These are phyloP conservation scores for Amblyjoppa proteus DNA, from an alignment of 2,888 invertebrate genomes.

Conservation along the genomic window DNA sequence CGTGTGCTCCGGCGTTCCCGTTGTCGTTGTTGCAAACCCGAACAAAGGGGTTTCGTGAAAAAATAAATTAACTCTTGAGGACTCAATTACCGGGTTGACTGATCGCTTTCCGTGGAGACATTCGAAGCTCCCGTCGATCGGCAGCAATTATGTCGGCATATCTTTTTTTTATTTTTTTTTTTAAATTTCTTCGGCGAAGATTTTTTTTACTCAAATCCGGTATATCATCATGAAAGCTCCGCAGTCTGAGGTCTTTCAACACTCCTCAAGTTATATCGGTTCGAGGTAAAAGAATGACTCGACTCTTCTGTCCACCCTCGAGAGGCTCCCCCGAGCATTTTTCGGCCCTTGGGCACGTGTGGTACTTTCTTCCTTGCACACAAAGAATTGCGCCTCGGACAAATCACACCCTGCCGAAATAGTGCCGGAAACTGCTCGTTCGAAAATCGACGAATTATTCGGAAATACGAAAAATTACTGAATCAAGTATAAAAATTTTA, in stretches of 20 bases:
- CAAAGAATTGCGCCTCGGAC: neutral
- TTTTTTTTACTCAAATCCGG: slow-evolving; percentile 14
- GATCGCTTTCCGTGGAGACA: neutral
- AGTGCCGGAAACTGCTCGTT: neutral
- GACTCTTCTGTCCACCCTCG: slow-evolving; percentile 4
- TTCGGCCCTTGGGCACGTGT: slow-evolving; percentile 39
- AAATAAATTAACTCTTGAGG: slow-evolving; percentile 12
- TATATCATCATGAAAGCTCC: neutral
- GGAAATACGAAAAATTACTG: too few species aligned
- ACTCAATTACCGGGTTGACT: neutral
- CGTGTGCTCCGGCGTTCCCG: slow-evolving; percentile 57
- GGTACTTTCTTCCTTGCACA: neutral
- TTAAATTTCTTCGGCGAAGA: slow-evolving; percentile 1
- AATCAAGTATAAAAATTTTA: too few species aligned
- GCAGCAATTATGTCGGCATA: neutral
- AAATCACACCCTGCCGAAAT: too few species aligned
- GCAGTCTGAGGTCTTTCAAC: neutral
- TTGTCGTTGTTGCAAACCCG: slow-evolving; percentile 57
- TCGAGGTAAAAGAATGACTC: slow-evolving; percentile 29
- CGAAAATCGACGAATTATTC: neutral
- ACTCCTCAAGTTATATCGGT: slow-evolving; percentile 17
- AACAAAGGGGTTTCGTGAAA: slow-evolving; percentile 31
- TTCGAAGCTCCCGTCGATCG: neutral
- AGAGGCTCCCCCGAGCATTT: slow-evolving; percentile 1
- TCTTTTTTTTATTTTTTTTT: neutral